Evolutionary conservation across 2,113 vertebrate genomes (phyloP), one percentile per base, ranked within the genome.

Genomic region (Electrona antarctica): DNA sequence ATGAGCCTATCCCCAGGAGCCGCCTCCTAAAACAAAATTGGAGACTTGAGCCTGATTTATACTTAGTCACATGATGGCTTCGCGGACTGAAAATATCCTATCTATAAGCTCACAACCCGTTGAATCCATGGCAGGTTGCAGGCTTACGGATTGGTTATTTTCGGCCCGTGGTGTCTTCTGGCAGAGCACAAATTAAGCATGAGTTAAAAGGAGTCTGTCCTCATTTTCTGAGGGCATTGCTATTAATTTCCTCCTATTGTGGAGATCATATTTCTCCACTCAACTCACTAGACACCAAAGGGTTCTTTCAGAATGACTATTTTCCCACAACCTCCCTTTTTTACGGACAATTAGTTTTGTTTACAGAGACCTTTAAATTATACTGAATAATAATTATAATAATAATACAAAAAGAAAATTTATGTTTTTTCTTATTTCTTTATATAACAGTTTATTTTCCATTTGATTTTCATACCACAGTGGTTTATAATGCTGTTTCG

Each of bases 351-450:
- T 72, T 81, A 52, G 48, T 65, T 81, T 86, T 87, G 91, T 93
- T 93, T 93, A 93, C 92, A 92, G 86, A 89, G 83, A 89, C 82
- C 54, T 90, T 86, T 78, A 85, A 81, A 64, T 78, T 81, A 47
- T 77, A 76, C 76, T 71, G 81, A 87, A 74, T 91, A 92, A 92
- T 91, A 21, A 21, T 91, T 91, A 91, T 80, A 87, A 74, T 91
- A 92, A 92, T 91, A 21, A 21, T 91, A 90, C 91, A 88, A 86
- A 82, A 73, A 1, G 0, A 87, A 86, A 82, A 73, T 78, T 64
- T 85, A 50, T 74, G 65, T 78, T 68, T 83, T 64, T 77, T 76
- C 71, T 75, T 48, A 73, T 59, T 65, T 70, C 86, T 77, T 81
- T 85, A 79, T 73, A 73, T 72, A 58, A n/a, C 75, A 48, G 77